Base-by-base conservation (phyloP, 2,797 vertebrate genomes). In the Trematocara caparti region DNA sequence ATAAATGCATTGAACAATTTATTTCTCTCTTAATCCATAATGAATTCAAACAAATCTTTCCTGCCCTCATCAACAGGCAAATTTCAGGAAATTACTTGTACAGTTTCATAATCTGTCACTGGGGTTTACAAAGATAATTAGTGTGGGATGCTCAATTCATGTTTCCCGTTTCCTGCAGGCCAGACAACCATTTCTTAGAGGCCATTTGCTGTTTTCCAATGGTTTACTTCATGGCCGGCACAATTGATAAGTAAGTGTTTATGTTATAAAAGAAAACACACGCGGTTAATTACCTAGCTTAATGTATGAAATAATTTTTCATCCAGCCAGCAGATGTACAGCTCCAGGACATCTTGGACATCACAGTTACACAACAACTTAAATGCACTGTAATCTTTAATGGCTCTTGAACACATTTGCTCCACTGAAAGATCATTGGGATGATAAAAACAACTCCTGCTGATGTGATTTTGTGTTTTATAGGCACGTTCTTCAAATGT, bases 201-300 rank as follows among this genome's bases (percentile, higher is more conserved):
- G 98, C 98, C 89, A 99, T 99, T 91, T 99, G 97, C 94, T 99
- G 98, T 92, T 99, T 99, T 82, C 98, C 98, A 8, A 98, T 99
- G 98, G 98, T 99, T 85, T 99, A 98, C 95, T 99, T 97, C 92
- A 99, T 99, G 98, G 97, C 97, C 73, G 98, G 98, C 86, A 98
- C 97, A 0, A 98, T 99, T 8, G 98, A 99, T 94, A 99, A 99
- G 98, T 99, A 96, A 85, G 97, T 92, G 19, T 66, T 84, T 79
- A 12, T 6, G 17, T 69, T 48, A 30, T 72, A 1, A 21, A 40
- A 43, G 0, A 45, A 81, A 62, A 82, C 8, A 4, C 30, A 32
- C 13, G 53, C 8, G 1, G 32, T 51, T 19, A 30, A 66, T 71
- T 38, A 48, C 19, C 17, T 11, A 4, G n/a, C 71, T 24, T 19